Percentiles rank a stretch among this genome's conserved stretches.
Evolutionary conservation across 2,113 vertebrate species (phyloP).

Genomic region (Thermophis baileyi): DNA sequence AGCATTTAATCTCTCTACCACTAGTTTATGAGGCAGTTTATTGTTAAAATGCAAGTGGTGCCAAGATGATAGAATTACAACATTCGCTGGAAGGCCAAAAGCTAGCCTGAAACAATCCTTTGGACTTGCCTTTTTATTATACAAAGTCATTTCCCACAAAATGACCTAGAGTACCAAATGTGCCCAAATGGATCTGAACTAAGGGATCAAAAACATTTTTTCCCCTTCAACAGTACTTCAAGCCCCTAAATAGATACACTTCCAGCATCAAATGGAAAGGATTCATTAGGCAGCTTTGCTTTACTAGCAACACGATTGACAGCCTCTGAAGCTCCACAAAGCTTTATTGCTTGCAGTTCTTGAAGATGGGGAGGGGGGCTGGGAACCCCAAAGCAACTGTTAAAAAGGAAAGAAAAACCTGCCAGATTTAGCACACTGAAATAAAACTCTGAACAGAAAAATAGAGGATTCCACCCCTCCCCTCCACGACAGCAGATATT

Average conservation of each 20-base stretch:
- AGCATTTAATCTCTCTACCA: conserved; percentile 55
- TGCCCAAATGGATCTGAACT: conserved; percentile 13
- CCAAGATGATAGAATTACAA: conserved; percentile 14
- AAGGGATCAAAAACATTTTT: conserved; percentile 12
- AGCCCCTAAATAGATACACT: conserved; percentile 14
- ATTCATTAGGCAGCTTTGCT: conserved; percentile 50
- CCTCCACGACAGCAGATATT: conserved; percentile 3
- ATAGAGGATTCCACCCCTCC: background rate
- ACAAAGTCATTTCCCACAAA: conserved; percentile 40
- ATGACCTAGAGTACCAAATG: background rate
- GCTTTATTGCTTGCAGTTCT: conserved; percentile 48
- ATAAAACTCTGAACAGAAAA: conserved; percentile 39
- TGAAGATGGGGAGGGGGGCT: conserved; percentile 31
- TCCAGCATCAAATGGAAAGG: conserved; percentile 34
- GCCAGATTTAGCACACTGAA: conserved; percentile 47
- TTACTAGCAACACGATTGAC: conserved; percentile 55
- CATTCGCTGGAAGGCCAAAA: conserved; percentile 23
- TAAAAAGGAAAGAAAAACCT: conserved; percentile 51
- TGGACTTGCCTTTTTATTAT: conserved; percentile 26
- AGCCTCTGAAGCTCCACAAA: conserved; percentile 40
- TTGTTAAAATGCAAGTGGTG: conserved; percentile 38
- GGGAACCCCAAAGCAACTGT: conserved; percentile 34
- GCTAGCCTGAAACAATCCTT: conserved; percentile 39
- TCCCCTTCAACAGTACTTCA: background rate
- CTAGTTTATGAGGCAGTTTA: conserved; percentile 53